phyloP scores from a whole-genome alignment of 2,797 vertebrate species.

The Onychomys arenicola region DNA sequence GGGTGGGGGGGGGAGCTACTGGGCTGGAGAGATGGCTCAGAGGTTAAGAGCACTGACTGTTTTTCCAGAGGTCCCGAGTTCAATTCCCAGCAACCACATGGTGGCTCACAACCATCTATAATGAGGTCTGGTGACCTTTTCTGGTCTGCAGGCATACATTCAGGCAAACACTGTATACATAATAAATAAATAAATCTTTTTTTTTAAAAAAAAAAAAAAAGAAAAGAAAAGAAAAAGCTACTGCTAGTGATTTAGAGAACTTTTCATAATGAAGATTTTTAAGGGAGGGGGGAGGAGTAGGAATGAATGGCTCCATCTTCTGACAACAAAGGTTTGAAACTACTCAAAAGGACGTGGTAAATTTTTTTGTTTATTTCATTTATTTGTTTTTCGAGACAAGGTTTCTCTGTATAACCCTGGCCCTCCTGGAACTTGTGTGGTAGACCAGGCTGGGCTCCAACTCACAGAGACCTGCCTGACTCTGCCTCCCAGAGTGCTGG shows the following conservation, averaged over 20 bases:
- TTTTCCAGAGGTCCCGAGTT: too few relatives aligned
- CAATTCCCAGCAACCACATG: too few relatives aligned
- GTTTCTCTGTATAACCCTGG: not conserved
- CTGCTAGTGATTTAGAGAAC: not conserved
- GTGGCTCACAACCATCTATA: too few relatives aligned
- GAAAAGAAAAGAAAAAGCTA: not conserved
- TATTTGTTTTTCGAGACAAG: not conserved
- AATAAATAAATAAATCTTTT: too few relatives aligned
- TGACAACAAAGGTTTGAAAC: not conserved
- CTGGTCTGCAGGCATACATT: too few relatives aligned
- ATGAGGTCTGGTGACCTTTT: too few relatives aligned
- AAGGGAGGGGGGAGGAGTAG: fast-evolving
- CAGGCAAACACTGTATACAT: too few relatives aligned
- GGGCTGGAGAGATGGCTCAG: too few relatives aligned
- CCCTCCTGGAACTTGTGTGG: not conserved
- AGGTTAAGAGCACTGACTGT: too few relatives aligned
- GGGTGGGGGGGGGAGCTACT: too few relatives aligned
- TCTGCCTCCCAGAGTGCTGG: not conserved
- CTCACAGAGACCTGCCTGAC: not conserved
- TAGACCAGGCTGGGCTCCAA: not conserved
- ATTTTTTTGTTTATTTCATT: not conserved
- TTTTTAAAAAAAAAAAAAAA: too few relatives aligned
- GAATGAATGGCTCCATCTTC: not conserved
- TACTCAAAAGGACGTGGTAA: too few relatives aligned
- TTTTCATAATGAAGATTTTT: not conserved